Conservation (phyloP, 2,113 vertebrate genomes). For the Alces alces region DNA sequence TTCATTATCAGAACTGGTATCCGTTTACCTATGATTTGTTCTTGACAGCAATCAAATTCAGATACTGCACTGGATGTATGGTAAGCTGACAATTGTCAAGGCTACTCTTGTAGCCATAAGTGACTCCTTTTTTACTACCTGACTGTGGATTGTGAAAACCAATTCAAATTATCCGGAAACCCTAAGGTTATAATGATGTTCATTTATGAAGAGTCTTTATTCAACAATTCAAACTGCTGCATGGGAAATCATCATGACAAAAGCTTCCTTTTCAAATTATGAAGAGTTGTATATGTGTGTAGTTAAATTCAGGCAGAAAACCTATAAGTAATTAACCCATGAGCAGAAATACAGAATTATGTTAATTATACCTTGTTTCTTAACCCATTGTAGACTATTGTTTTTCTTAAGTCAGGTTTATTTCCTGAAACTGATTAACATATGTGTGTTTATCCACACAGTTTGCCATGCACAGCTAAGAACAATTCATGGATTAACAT, state of each 20-base stretch:
- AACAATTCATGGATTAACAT: background rate
- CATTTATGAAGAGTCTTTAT: background rate
- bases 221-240: background rate
- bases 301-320: background rate
- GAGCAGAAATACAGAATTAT: background rate
- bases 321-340: background rate
- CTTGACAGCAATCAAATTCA: background rate
- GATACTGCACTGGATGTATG: background rate
- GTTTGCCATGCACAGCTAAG: background rate
- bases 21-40: conserved; percentile 36
- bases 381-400: background rate
- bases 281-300: background rate
- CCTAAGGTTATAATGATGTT: background rate
- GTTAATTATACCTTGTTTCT: background rate
- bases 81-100: background rate
- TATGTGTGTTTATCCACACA: background rate
- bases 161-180: background rate
- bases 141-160: background rate
- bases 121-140: background rate
- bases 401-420: background rate
- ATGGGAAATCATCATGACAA: background rate
- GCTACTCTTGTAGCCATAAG: background rate
- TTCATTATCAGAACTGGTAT: conserved; percentile 40
- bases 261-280: conserved; percentile 17
- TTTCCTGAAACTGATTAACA: background rate